Conservation (phyloP, 2,113 vertebrate species). For the Chiloscyllium plagiosum region DNA sequence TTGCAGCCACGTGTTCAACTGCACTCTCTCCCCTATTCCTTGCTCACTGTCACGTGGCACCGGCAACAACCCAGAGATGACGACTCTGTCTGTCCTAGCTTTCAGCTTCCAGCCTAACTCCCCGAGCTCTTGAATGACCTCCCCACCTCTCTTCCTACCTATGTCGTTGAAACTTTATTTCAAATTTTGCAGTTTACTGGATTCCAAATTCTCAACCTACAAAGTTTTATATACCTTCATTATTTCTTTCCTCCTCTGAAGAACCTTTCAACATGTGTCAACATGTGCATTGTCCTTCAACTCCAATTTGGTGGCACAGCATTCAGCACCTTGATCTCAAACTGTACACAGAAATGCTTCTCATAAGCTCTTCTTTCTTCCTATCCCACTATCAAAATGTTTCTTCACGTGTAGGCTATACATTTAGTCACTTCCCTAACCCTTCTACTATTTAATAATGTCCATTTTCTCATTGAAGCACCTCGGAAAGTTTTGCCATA, state of each 20-base stretch:
- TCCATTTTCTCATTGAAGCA: neutral
- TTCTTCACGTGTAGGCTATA: neutral
- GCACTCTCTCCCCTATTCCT: no score
- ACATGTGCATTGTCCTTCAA: neutral
- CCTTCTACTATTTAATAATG: neutral
- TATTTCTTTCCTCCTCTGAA: neutral
- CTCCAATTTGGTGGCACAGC: neutral
- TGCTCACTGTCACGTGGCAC: no score
- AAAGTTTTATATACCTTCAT: neutral
- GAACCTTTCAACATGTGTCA: neutral
- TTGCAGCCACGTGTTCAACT: no score
- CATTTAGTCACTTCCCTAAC: neutral
- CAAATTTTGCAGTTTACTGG: neutral
- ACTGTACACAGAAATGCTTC: neutral
- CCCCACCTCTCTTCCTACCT: no score
- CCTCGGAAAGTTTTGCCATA: neutral
- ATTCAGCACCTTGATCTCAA: neutral
- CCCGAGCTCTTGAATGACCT: no score
- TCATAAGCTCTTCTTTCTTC: neutral
- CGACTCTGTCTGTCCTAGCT: no score
- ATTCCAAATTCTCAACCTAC: neutral
- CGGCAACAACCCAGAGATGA: no score
- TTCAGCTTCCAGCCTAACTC: no score
- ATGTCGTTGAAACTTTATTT: no score
- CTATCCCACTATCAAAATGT: neutral